phyloP scores from a whole-genome alignment of 2,797 vertebrate genomes.

The Taeniopygia guttata region DNA sequence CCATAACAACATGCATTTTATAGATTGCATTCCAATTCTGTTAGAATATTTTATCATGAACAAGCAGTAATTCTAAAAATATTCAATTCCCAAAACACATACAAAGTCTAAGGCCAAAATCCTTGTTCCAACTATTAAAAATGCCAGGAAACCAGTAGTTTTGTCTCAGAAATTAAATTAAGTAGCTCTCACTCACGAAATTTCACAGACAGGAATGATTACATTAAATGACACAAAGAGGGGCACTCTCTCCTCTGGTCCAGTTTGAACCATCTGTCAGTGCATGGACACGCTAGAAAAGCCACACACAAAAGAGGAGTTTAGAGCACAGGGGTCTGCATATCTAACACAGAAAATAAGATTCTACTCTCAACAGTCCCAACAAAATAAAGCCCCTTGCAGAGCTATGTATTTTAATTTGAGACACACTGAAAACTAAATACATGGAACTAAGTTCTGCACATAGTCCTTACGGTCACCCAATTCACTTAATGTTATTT shows the following conservation, averaged over 20 bases:
- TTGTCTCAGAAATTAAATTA: neutral
- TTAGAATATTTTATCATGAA: neutral
- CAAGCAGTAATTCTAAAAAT: neutral
- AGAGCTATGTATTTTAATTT: neutral
- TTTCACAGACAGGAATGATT: neutral
- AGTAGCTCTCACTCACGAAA: neutral
- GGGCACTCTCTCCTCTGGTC: neutral
- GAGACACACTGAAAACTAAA: neutral
- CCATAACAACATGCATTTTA: neutral
- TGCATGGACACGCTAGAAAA: neutral
- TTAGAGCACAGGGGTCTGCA: neutral
- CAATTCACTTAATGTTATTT: neutral
- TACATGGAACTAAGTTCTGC: neutral
- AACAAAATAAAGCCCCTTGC: neutral
- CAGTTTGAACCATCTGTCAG: neutral
- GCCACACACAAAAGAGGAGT: neutral
- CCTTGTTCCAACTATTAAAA: neutral
- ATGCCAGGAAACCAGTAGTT: neutral
- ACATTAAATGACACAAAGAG: neutral
- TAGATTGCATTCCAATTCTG: neutral
- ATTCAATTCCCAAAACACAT: neutral
- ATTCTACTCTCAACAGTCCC: neutral
- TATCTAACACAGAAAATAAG: neutral
- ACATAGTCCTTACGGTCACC: neutral
- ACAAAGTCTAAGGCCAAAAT: neutral